phyloP scores from a whole-genome alignment of 2,113 vertebrate genomes.

The Dasypus novemcinctus region DNA sequence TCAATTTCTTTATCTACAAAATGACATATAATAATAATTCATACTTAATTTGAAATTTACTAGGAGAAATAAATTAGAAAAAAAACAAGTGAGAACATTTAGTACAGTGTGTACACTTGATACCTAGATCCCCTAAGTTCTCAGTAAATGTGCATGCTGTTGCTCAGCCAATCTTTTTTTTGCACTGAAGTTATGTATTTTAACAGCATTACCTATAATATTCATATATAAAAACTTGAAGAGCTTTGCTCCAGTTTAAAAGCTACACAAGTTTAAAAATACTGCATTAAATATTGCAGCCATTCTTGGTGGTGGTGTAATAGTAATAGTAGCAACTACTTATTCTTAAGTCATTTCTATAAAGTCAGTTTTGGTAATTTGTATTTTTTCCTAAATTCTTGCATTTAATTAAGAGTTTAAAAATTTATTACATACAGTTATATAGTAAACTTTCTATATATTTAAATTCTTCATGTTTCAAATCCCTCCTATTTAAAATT shows the following conservation, averaged over 20 bases:
- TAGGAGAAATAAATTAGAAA: not conserved
- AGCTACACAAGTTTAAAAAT: too few species aligned
- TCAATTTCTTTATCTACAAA: not conserved
- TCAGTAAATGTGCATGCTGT: not conserved
- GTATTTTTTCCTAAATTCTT: not conserved
- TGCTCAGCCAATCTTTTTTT: not conserved
- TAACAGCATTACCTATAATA: too few species aligned
- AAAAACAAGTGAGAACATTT: not conserved
- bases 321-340: not conserved
- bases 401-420: not conserved
- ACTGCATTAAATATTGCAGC: too few species aligned
- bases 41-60: not conserved
- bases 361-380: not conserved
- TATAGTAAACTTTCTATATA: not conserved
- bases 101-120: not conserved
- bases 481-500: not conserved
- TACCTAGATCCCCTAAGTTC: not conserved
- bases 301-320: too few species aligned
- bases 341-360: not conserved
- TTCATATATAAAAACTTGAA: too few species aligned
- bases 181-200: too few species aligned
- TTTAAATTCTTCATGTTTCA: not conserved
- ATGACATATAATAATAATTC: not conserved
- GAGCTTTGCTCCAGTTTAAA: too few species aligned
- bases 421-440: not conserved